A percentile compares a stretch with the other conserved stretches of the same genome.
Conservation (phyloP, 2,888 invertebrate species). For the Nymphalis urticae region DNA sequence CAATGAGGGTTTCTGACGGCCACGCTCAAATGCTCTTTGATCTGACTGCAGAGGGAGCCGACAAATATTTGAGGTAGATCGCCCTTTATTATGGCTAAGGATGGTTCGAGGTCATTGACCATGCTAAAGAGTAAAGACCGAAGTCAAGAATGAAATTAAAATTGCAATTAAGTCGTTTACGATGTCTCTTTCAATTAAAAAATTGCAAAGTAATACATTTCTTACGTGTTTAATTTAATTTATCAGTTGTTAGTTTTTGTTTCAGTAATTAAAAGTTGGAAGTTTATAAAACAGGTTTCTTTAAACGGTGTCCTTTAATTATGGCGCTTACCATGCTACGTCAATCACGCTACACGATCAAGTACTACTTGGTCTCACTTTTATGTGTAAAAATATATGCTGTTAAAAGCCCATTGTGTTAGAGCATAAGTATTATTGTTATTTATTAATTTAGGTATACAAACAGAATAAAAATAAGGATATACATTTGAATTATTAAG, state of each 20-base stretch:
- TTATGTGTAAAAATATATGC: no score
- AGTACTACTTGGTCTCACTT: no score
- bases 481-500: no score
- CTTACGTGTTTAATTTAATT: not conserved
- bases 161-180: constrained; percentile 29
- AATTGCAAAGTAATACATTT: constrained; percentile 8
- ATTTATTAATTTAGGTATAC: no score
- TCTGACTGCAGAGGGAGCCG: constrained; percentile 50
- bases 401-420: no score
- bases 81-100: constrained; percentile 37
- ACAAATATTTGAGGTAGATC: constrained; percentile 57
- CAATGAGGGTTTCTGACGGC: constrained; percentile 62
- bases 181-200: constrained; percentile 24
- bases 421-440: no score
- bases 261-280: not conserved
- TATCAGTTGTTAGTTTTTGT: constrained; percentile 3
- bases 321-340: not conserved
- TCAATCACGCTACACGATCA: no score
- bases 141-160: constrained; percentile 27
- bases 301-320: not conserved
- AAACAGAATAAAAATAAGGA: no score
- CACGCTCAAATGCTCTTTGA: constrained; percentile 61
- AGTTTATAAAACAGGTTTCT: not conserved
- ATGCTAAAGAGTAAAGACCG: constrained; percentile 14
- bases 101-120: constrained; percentile 34